Evolutionary conservation across 2,797 vertebrate genomes (phyloP).

Genomic region (Gymnothorax reevesii): DNA sequence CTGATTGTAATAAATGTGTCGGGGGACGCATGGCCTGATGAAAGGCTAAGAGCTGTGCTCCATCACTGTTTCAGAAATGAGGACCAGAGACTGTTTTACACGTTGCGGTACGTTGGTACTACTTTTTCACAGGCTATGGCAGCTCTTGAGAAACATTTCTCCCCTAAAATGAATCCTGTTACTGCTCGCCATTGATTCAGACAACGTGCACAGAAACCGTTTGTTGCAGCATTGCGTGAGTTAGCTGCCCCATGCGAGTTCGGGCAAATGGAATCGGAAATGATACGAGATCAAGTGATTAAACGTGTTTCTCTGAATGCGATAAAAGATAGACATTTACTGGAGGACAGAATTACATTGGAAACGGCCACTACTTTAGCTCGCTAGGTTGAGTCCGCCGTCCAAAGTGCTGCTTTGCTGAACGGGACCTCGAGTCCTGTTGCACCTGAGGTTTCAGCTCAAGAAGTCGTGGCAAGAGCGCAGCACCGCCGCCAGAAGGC

Average conservation of each 20-base stretch:
- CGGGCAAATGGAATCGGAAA: not conserved
- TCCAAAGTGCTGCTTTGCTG: too few species aligned
- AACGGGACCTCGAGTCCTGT: too few species aligned
- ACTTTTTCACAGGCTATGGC: not conserved
- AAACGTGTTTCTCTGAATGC: not conserved
- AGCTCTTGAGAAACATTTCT: too few species aligned
- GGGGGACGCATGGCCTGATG: not conserved
- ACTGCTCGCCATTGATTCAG: not conserved
- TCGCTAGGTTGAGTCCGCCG: not conserved
- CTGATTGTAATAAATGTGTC: not conserved
- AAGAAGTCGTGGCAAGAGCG: not conserved
- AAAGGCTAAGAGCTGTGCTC: not conserved
- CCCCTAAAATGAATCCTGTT: not conserved
- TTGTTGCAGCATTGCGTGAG: not conserved
- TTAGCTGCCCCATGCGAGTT: not conserved
- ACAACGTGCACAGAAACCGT: not conserved
- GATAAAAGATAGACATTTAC: not conserved
- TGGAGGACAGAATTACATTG: not conserved
- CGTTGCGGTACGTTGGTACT: not conserved
- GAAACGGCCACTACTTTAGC: not conserved
- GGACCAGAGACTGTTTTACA: not conserved
- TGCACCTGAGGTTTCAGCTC: not conserved
- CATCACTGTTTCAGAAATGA: not conserved
- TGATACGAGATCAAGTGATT: conserved; percentile 21
- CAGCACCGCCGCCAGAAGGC: too few species aligned